phyloP scores from a whole-genome alignment of 2,113 vertebrate genomes.

The Xiphophorus maculatus region DNA sequence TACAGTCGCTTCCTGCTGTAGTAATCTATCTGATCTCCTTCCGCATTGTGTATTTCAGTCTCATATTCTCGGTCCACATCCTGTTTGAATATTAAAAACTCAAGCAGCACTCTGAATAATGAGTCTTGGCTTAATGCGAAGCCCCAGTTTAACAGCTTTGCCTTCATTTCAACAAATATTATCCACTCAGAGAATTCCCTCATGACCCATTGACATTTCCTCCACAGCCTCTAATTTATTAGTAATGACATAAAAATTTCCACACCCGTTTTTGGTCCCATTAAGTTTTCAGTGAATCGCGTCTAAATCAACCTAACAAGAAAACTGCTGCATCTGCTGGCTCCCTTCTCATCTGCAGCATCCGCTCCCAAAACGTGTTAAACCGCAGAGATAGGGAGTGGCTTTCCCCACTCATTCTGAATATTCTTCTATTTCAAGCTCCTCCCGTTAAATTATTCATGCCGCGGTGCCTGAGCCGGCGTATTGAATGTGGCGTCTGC shows the following conservation, averaged over 20 bases:
- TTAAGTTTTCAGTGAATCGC: background rate
- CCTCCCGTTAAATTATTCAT: conserved; percentile 60
- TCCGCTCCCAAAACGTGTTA: background rate
- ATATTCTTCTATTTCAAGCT: conserved; percentile 25
- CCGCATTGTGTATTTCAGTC: no score
- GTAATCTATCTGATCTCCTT: no score
- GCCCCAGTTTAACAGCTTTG: background rate
- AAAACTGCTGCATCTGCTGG: background rate
- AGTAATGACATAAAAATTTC: background rate
- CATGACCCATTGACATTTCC: background rate
- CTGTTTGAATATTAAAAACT: background rate
- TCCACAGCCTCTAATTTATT: background rate
- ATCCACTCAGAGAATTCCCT: background rate
- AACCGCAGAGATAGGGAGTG: conserved; percentile 6
- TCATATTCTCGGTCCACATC: background rate
- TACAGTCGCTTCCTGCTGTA: no score
- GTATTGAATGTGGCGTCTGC: conserved; percentile 11
- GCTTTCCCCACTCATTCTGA: background rate
- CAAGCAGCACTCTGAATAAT: background rate
- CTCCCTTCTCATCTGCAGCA: background rate
- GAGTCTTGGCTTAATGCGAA: background rate
- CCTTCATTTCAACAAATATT: conserved; percentile 5
- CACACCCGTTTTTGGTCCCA: background rate
- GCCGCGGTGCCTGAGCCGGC: background rate
- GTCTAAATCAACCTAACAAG: background rate